These are phyloP conservation scores for Oncopeltus fasciatus DNA, from an alignment of 1,140 invertebrate species.

Conservation along the genomic window DNA sequence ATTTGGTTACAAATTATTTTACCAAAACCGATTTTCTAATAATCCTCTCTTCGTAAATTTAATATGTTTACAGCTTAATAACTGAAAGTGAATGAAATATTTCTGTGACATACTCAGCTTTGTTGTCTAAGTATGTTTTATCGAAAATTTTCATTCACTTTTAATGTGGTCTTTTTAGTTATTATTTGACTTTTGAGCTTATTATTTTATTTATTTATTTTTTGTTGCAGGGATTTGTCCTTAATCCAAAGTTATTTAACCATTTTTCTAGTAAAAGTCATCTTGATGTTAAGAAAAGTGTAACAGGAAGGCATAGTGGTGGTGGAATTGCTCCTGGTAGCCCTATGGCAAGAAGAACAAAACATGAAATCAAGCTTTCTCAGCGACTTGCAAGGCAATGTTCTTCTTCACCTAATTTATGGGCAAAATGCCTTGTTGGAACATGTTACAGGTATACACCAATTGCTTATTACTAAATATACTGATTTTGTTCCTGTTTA, in stretches of 20 bases:
- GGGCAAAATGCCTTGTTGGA: conserved; percentile 79
- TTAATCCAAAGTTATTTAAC: conserved; percentile 43
- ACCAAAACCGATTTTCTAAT: too few relatives aligned
- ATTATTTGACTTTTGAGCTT: not conserved
- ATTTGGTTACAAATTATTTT: too few relatives aligned
- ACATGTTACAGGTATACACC: conserved; percentile 65
- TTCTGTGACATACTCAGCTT: too few relatives aligned
- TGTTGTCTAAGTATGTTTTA: not conserved
- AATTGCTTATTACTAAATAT: too few relatives aligned
- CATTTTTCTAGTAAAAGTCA: conserved; percentile 15
- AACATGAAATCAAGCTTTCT: conserved; percentile 84
- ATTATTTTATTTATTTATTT: not conserved
- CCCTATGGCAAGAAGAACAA: conserved; percentile 80
- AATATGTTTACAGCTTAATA: too few relatives aligned
- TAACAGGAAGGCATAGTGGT: conserved; percentile 2
- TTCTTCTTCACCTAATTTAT: conserved; percentile 54
- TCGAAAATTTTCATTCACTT: not conserved
- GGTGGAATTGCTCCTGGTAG: conserved; percentile 51
- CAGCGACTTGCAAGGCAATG: conserved; percentile 73
- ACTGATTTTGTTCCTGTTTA: too few relatives aligned
- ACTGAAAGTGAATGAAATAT: too few relatives aligned
- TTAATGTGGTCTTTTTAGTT: not conserved
- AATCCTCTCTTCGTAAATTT: too few relatives aligned
- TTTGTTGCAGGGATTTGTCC: conserved; percentile 30
- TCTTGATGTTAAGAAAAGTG: not conserved